phyloP scores from a whole-genome alignment of 1,140 invertebrate genomes.

The Pantala flavescens region DNA sequence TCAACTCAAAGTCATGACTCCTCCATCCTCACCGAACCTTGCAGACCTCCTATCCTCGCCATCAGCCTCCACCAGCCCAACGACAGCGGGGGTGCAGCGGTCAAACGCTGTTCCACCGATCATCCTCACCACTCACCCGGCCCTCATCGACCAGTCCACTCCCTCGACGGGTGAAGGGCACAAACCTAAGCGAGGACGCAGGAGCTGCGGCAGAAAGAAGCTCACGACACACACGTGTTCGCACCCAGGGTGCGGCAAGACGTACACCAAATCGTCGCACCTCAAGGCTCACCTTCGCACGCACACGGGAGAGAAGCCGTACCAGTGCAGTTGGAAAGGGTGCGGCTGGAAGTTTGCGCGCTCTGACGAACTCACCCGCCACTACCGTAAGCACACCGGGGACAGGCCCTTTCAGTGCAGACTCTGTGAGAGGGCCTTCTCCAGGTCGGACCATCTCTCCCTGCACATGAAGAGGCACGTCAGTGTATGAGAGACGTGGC shows the following conservation, averaged over 20 bases:
- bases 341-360: slow-evolving; percentile 61
- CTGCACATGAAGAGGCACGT: slow-evolving; percentile 52
- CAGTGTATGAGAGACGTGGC: slow-evolving; percentile 25
- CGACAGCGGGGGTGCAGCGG: slow-evolving; percentile 20
- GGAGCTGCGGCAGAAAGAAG: slow-evolving; percentile 42
- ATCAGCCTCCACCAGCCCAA: slow-evolving; percentile 25
- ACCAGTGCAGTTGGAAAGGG: slow-evolving; percentile 55
- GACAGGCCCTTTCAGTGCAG: slow-evolving; percentile 46
- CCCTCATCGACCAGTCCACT: slow-evolving; percentile 24
- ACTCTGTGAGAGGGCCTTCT: slow-evolving; percentile 49
- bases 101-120: not conserved
- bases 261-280: slow-evolving; percentile 58
- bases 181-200: slow-evolving; percentile 31
- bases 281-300: slow-evolving; percentile 57
- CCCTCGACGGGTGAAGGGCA: not conserved
- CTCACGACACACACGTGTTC: slow-evolving; percentile 49
- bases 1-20: slow-evolving; percentile 35
- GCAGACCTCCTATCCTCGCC: slow-evolving; percentile 31
- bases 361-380: slow-evolving; percentile 54
- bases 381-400: slow-evolving; percentile 47
- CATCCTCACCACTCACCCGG: slow-evolving; percentile 25
- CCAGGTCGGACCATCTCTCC: slow-evolving; percentile 51
- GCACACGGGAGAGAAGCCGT: slow-evolving; percentile 60
- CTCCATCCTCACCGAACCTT: slow-evolving; percentile 44
- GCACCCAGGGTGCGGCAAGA: slow-evolving; percentile 50